Conservation (phyloP, 2,888 invertebrate species). For the Agrotis puta region DNA sequence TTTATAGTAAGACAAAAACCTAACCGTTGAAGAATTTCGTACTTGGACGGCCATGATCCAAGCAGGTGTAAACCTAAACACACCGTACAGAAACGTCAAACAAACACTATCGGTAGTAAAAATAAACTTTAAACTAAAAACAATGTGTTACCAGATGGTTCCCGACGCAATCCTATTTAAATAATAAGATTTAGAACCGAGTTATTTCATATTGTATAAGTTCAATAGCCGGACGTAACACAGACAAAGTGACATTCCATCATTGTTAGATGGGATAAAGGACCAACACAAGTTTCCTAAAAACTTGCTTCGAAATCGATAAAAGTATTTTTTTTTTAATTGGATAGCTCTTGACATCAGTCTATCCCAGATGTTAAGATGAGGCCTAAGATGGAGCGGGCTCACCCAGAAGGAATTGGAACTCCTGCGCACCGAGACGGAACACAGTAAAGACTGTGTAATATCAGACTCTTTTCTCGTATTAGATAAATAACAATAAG, state of each 20-base stretch:
- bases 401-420: too few relatives aligned
- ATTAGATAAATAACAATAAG: not conserved
- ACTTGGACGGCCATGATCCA: conserved; percentile 58
- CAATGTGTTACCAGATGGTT: conserved; percentile 20
- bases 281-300: too few relatives aligned
- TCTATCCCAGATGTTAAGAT: too few relatives aligned
- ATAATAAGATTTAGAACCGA: conserved; percentile 15
- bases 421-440: too few relatives aligned
- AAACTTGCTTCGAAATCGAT: too few relatives aligned
- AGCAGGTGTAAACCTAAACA: conserved; percentile 46
- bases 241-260: too few relatives aligned
- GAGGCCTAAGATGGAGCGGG: too few relatives aligned
- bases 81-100: conserved; percentile 30
- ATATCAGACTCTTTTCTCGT: not conserved
- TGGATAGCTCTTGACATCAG: too few relatives aligned
- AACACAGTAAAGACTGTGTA: too few relatives aligned
- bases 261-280: too few relatives aligned
- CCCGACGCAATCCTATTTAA: conserved; percentile 9
- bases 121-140: conserved; percentile 51
- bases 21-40: conserved; percentile 39
- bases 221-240: not conserved
- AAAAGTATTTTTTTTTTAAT: too few relatives aligned
- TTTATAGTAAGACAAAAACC: conserved; percentile 25
- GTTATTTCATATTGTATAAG: not conserved
- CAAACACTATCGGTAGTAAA: conserved; percentile 48